Evolutionary conservation across 2,888 invertebrate genomes (phyloP).

Genomic region (Thereva unica): DNA sequence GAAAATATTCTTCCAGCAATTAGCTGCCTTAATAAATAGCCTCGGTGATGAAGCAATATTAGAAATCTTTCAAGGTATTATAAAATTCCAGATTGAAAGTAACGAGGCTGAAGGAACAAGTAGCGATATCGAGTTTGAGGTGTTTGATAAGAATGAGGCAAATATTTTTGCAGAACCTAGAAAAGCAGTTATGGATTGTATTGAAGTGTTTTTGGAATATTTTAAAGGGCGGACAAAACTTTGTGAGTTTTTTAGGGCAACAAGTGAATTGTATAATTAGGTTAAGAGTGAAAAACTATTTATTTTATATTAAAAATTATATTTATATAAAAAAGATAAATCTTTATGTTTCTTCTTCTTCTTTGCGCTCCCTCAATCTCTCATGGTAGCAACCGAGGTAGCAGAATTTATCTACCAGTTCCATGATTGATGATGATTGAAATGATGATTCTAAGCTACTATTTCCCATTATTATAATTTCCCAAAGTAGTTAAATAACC

Average conservation of each 20-base stretch:
- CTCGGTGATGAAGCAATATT: background rate
- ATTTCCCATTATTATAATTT: too few species aligned
- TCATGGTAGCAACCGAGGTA: too few species aligned
- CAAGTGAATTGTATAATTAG: too few species aligned
- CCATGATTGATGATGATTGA: too few species aligned
- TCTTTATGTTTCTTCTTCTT: too few species aligned
- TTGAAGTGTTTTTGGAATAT: conserved; percentile 1
- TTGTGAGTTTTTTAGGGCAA: background rate
- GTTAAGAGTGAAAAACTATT: too few species aligned
- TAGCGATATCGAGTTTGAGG: background rate
- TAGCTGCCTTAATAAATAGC: background rate
- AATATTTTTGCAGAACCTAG: background rate
- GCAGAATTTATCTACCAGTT: too few species aligned
- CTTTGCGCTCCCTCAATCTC: too few species aligned
- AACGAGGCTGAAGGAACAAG: background rate
- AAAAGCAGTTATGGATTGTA: background rate
- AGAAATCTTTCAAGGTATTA: background rate
- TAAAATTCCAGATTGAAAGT: background rate
- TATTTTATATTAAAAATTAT: too few species aligned
- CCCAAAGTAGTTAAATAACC: too few species aligned
- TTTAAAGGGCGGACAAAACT: background rate
- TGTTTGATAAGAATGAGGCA: conserved; percentile 2
- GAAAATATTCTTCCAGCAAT: background rate
- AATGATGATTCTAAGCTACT: too few species aligned
- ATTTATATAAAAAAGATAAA: too few species aligned